These are phyloP conservation scores for Tuta absoluta DNA, from an alignment of 2,888 invertebrate genomes.

Conservation along the genomic window DNA sequence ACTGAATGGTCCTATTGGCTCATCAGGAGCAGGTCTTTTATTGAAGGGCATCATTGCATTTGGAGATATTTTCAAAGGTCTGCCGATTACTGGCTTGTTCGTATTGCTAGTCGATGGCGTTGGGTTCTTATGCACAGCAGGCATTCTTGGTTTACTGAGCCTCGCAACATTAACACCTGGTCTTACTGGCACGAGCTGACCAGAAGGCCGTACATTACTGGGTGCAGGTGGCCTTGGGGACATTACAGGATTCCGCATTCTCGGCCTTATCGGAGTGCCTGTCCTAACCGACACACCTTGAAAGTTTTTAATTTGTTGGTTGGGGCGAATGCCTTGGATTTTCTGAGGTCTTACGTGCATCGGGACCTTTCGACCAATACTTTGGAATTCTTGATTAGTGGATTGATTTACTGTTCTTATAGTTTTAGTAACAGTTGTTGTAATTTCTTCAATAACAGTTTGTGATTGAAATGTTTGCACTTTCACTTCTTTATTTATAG, in stretches of 20 bases:
- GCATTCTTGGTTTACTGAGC: constrained; percentile 51
- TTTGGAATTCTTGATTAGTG: constrained; percentile 62
- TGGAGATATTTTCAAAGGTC: constrained; percentile 61
- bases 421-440: constrained; percentile 75
- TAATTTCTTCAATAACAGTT: constrained; percentile 74
- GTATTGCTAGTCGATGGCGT: constrained; percentile 40
- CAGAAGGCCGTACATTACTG: constrained; percentile 35
- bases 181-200: constrained; percentile 51
- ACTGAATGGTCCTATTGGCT: constrained; percentile 58
- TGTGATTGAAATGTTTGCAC: constrained; percentile 72
- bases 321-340: constrained; percentile 48
- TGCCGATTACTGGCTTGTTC: constrained; percentile 45
- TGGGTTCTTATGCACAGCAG: constrained; percentile 40
- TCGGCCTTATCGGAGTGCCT: constrained; percentile 49
- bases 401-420: constrained; percentile 72
- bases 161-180: constrained; percentile 44
- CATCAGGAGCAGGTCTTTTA: constrained; percentile 55
- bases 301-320: constrained; percentile 46
- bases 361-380: constrained; percentile 45
- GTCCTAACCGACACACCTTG: constrained; percentile 59
- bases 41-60: constrained; percentile 44
- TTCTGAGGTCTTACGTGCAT: constrained; percentile 47
- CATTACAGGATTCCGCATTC: constrained; percentile 45
- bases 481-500: constrained; percentile 66
- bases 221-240: constrained; percentile 41